Conservation (phyloP, 2,888 invertebrate species). For the Harmothoe impar region DNA sequence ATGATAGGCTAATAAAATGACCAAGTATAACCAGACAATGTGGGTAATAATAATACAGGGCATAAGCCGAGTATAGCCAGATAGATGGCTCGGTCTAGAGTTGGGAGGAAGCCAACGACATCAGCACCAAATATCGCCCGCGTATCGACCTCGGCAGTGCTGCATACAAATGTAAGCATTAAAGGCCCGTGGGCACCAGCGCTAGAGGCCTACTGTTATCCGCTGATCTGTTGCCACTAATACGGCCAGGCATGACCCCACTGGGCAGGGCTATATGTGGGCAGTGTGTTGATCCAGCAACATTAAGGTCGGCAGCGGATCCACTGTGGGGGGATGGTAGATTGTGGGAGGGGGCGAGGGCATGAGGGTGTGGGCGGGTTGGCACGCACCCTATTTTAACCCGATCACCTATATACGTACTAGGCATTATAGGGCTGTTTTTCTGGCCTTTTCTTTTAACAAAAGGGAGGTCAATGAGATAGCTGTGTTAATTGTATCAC, state of each 20-base stretch:
- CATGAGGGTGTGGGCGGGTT: neutral
- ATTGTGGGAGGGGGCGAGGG: neutral
- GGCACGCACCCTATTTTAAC: no score
- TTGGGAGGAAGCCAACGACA: neutral
- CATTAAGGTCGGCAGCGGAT: neutral
- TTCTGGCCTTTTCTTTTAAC: no score
- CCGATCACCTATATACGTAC: no score
- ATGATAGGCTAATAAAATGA: no score
- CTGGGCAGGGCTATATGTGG: neutral
- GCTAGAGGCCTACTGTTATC: neutral
- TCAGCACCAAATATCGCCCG: neutral
- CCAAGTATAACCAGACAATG: no score
- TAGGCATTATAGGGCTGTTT: no score
- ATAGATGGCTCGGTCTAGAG: neutral
- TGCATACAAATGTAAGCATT: constrained; percentile 32
- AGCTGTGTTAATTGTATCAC: no score
- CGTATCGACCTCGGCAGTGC: neutral
- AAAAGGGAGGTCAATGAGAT: no score
- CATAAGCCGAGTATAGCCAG: no score
- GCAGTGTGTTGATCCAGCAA: neutral
- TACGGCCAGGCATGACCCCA: neutral
- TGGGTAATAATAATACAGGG: no score
- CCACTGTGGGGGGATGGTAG: neutral
- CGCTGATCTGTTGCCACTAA: neutral
- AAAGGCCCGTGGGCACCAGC: neutral